Evolutionary conservation across 2,888 invertebrate species (phyloP), one percentile per base, ranked within the genome.

Genomic region (Notodonta ziczac): DNA sequence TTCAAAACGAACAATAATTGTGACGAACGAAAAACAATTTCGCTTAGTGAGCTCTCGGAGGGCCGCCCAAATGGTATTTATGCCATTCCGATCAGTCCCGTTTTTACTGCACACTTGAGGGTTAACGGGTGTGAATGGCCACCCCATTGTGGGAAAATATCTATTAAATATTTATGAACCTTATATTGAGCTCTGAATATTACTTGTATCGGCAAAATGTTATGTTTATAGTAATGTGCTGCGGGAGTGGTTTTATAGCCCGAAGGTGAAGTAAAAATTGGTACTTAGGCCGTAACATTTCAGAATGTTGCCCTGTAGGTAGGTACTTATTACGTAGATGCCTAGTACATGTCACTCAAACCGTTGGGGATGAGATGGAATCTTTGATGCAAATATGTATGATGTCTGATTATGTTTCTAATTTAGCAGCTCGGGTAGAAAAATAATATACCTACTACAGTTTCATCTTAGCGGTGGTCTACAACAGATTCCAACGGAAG

Each of bases 91-190:
- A 92, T 91, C 91, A 87, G 83, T 84, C 84, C 80, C 78, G 71
- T 80, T 82, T 86, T 90, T 89, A 90, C 86, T 70, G 78, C 77
- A 77, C 91, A 84, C 89, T 83, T 73, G 90, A 87, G 91, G 89
- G 88, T 87, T 89, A 85, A 80, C 86, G 85, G 90, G 90, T 91
- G 91, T 84, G 87, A 91, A 91, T 89, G 81, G 88, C 90, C 87
- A 88, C 91, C 90, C 91, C 87, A 90, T 92, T 92, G 91, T 92
- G 92, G 90, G 91, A 93, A 93, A 87, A 91, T 89, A 83, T 88
- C 88, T 89, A 89, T 92, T 91, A 88, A 93, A 92, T 92, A 93
- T 93, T 91, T 93, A 93, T 91, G 87, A 87, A 79, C 77, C 68
- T 82, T 83, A 82, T 85, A 85, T 86, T 83, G 84, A 81, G 77